Evolutionary conservation across 2,797 vertebrate genomes (phyloP).

Genomic region (Neosilurus hyrtlii): DNA sequence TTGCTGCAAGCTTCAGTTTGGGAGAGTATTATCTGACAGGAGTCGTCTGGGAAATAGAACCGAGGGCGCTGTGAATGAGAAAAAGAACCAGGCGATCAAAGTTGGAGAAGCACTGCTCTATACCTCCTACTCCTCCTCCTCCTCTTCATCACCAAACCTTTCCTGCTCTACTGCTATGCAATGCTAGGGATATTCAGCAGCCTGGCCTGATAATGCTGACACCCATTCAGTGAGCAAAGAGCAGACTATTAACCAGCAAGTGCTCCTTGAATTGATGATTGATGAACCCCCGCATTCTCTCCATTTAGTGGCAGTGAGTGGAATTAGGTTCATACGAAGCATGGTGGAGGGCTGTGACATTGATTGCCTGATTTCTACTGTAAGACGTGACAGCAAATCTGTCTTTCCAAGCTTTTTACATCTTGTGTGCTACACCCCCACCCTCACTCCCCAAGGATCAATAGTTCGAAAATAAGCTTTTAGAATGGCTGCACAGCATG

Average conservation of each 20-base stretch:
- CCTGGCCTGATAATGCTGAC: conserved; percentile 55
- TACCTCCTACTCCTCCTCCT: conserved; percentile 23
- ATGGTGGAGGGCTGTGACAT: conserved; percentile 59
- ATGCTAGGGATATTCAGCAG: conserved; percentile 39
- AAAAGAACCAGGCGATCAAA: conserved; percentile 57
- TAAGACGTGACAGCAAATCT: conserved; percentile 69
- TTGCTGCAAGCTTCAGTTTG: conserved; percentile 58
- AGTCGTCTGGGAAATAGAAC: conserved; percentile 54
- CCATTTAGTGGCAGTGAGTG: conserved; percentile 66
- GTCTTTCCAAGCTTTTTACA: conserved; percentile 67
- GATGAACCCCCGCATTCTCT: conserved; percentile 65
- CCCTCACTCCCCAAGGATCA: conserved; percentile 56
- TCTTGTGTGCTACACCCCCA: conserved; percentile 49
- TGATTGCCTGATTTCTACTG: conserved; percentile 71
- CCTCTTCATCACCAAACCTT: neutral
- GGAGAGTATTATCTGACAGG: conserved; percentile 52
- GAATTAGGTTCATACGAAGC: conserved; percentile 63
- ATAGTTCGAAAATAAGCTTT: conserved; percentile 72
- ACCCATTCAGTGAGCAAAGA: conserved; percentile 61
- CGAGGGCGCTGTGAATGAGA: conserved; percentile 43
- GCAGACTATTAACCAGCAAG: conserved; percentile 66
- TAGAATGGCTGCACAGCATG: conserved; percentile 57
- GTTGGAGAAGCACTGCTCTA: conserved; percentile 47
- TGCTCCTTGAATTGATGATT: conserved; percentile 68
- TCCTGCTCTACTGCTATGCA: conserved; percentile 35